Evolutionary conservation across 1,140 invertebrate genomes (phyloP).

Genomic region (Whitmania pigra): DNA sequence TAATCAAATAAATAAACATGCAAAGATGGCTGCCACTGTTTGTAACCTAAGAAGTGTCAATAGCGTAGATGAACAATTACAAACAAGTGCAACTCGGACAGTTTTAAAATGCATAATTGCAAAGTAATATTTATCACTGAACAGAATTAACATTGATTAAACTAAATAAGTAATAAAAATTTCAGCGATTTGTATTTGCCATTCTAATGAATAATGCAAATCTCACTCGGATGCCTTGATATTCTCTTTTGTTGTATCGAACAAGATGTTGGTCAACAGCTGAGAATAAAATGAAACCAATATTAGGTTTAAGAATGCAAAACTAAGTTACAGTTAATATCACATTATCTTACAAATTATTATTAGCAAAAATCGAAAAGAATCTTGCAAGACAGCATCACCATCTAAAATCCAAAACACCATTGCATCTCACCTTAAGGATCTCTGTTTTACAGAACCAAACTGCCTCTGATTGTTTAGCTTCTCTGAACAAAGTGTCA

Average conservation of each 20-base stretch:
- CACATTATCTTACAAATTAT: too few relatives aligned
- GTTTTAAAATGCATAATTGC: too few relatives aligned
- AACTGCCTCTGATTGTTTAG: constrained; percentile 58
- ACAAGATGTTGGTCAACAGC: constrained; percentile 58
- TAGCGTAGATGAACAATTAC: too few relatives aligned
- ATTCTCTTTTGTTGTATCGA: constrained; percentile 52
- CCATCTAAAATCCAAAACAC: neutral
- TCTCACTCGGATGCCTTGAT: constrained; percentile 38
- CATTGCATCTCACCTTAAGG: constrained; percentile 41
- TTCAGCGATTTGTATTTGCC: neutral
- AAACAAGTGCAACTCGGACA: too few relatives aligned
- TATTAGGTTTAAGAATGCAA: neutral
- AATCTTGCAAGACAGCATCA: constrained; percentile 15
- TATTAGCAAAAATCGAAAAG: too few relatives aligned
- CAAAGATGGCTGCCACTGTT: too few relatives aligned
- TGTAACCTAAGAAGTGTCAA: too few relatives aligned
- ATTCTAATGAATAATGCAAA: neutral
- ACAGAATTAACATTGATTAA: too few relatives aligned
- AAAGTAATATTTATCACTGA: too few relatives aligned
- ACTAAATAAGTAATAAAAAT: too few relatives aligned
- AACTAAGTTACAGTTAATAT: too few relatives aligned
- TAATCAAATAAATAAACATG: too few relatives aligned
- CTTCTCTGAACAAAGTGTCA: constrained; percentile 54
- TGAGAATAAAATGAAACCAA: constrained; percentile 31
- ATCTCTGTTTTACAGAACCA: constrained; percentile 64